phyloP scores from a whole-genome alignment of 2,113 vertebrate genomes.

The Mormoops blainvillei region DNA sequence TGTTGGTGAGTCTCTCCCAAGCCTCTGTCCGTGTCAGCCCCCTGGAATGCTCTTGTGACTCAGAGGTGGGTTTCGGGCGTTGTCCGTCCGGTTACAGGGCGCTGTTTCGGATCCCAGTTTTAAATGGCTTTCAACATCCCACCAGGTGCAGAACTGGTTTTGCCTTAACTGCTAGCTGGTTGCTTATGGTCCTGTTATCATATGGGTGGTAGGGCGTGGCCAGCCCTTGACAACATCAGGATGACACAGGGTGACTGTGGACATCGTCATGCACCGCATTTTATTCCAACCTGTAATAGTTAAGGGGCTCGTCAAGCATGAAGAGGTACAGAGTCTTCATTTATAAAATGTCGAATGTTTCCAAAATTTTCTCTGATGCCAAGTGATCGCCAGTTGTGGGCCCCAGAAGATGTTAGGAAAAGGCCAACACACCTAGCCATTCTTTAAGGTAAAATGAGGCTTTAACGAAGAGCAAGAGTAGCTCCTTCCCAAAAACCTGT shows the following conservation, averaged over 20 bases:
- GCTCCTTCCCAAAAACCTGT: background rate
- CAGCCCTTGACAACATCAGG: rapidly evolving
- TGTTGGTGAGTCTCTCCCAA: background rate
- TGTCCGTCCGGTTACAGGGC: too few relatives aligned
- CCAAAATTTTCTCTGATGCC: background rate
- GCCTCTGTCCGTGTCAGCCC: rapidly evolving
- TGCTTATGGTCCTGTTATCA: too few relatives aligned
- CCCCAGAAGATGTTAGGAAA: background rate
- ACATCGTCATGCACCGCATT: rapidly evolving
- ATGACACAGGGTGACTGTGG: rapidly evolving
- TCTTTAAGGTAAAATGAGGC: background rate
- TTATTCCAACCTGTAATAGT: background rate
- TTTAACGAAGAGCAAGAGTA: background rate
- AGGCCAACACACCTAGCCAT: background rate
- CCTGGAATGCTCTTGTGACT: rapidly evolving
- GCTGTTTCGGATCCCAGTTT: rapidly evolving
- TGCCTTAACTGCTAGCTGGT: too few relatives aligned
- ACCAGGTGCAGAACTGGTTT: rapidly evolving
- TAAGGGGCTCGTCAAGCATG: background rate
- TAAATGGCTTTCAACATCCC: rapidly evolving
- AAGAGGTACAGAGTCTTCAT: background rate
- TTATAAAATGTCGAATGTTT: background rate
- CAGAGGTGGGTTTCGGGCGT: background rate
- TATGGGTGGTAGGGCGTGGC: rapidly evolving
- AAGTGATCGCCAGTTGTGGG: background rate